Conservation (phyloP, 2,888 invertebrate genomes). For the Gordius sp. region DNA sequence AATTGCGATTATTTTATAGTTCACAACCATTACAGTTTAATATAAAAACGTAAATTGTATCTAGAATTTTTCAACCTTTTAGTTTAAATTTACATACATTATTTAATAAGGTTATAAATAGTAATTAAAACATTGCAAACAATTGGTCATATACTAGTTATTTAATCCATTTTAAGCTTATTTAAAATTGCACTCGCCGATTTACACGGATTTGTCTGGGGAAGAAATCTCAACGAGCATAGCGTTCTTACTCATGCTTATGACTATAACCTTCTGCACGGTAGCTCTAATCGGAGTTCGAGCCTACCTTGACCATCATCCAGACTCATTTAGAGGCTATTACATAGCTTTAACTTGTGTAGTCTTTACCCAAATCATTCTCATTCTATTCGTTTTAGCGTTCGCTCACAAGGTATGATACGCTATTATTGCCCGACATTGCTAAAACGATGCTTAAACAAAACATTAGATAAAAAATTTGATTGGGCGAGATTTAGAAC, state of each 20-base stretch:
- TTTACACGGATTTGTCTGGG: slow-evolving; percentile 1
- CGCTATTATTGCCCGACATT: neutral
- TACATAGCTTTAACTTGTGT: neutral
- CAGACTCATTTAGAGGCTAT: neutral
- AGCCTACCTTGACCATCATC: neutral
- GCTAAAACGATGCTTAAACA: neutral
- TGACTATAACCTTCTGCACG: slow-evolving; percentile 8
- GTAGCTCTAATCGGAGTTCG: neutral
- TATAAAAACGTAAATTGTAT: too few species aligned
- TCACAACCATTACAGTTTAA: too few species aligned
- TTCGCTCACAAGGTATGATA: slow-evolving; percentile 3
- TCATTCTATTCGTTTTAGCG: slow-evolving; percentile 1
- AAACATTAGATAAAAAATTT: slow-evolving; percentile 13
- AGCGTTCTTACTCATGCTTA: neutral
- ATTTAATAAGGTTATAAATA: too few species aligned
- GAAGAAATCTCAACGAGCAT: slow-evolving; percentile 12
- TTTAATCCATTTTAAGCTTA: neutral
- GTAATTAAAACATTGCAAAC: too few species aligned
- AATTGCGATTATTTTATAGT: too few species aligned
- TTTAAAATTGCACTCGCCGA: neutral
- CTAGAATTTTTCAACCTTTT: too few species aligned
- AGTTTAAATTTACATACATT: too few species aligned
- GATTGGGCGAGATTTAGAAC: neutral
- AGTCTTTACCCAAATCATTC: neutral
- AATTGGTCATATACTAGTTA: too few species aligned